Evolutionary conservation across 2,888 invertebrate genomes (phyloP).

Genomic region (Argyresthia goedartella): DNA sequence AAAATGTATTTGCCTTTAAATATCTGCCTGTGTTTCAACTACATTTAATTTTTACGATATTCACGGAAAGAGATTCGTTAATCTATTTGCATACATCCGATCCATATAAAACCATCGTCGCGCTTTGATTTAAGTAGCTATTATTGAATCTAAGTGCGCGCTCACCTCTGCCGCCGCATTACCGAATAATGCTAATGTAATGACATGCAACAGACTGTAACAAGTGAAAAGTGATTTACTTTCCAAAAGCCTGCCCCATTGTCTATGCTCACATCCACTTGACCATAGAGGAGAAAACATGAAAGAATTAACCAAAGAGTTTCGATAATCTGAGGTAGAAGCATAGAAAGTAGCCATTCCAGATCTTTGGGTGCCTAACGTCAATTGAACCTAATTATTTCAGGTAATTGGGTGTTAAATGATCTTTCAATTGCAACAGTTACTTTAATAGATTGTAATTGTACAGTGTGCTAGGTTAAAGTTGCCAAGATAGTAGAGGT

Average conservation of each 20-base stretch:
- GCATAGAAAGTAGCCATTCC: neutral
- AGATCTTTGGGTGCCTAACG: too few species aligned
- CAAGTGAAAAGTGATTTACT: conserved; percentile 37
- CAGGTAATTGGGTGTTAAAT: too few species aligned
- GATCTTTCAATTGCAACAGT: too few species aligned
- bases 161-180: neutral
- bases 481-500: too few species aligned
- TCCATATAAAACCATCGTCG: neutral
- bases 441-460: too few species aligned
- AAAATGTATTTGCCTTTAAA: too few species aligned
- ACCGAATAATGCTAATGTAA: conserved; percentile 19
- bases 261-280: conserved; percentile 1
- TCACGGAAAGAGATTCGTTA: too few species aligned
- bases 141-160: neutral
- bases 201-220: conserved; percentile 30
- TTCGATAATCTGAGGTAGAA: neutral
- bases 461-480: too few species aligned
- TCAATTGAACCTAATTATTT: too few species aligned
- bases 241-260: conserved; percentile 27
- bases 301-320: neutral
- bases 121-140: neutral
- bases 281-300: neutral
- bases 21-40: too few species aligned
- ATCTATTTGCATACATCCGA: too few species aligned
- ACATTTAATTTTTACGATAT: too few species aligned